Evolutionary conservation across 2,888 invertebrate genomes (phyloP), one percentile per base, ranked within the genome.

Genomic region (Drosophila eohydei): DNA sequence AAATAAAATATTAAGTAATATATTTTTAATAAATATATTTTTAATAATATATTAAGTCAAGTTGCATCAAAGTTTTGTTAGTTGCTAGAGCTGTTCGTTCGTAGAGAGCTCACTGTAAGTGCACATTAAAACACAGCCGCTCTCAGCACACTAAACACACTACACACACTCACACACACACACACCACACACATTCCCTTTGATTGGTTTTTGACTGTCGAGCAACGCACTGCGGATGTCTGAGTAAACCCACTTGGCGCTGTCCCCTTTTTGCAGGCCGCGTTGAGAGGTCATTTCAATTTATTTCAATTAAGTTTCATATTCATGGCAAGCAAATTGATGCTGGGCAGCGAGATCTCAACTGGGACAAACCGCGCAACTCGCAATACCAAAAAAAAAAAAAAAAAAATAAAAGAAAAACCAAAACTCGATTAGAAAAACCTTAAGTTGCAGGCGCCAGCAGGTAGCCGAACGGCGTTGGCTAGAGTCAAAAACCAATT

Each of bases 221-320:
- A 55, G 52, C 68, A 58, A 44, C 67, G 60, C 61, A 74, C 50
- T 48, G 58, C 82, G 88, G 77, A 77, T 85, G 79, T 65, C 52
- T 52, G 34, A 11, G 44, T n/a, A 11, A 8, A 48, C 38, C 32
- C n/a, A 9, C 50, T 55, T 30, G n/a, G 30, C 2, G 48, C 1
- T 32, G 48, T 50, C 36, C 41, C 41, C 32, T n/a, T 21, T 32
- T 32, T 79, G 82, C 79, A 78, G 52, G 26, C 48, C 2, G 30
- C 1, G 30, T 56, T 40, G 56, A 80, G 89, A 89, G 92, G 92
- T 92, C 92, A 91, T 92, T 91, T 92, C 90, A 92, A 92, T 92
- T 92, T 85, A 90, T 83, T 83, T 83, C 89, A 92, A 92, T 92
- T 92, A 75, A 90, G 78, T 74, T 81, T 89, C 81, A 89, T 90